Evolutionary conservation across 92 coral and sea anemone species (phyloP).

Genomic region (Umimayanthus chanpuru): DNA sequence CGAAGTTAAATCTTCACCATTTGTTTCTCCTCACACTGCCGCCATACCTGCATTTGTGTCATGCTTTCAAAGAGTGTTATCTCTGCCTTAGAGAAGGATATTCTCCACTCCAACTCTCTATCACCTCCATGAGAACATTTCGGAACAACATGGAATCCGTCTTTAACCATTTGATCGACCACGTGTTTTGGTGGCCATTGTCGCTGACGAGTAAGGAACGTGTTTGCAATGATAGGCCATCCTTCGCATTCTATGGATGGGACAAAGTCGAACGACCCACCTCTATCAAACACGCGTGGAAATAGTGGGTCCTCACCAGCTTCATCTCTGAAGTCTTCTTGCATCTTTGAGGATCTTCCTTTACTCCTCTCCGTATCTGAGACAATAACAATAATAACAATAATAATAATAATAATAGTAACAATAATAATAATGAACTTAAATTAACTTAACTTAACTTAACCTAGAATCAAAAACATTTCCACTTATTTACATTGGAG

Average conservation of each 20-base stretch:
- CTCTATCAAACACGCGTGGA: not conserved
- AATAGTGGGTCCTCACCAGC: not conserved
- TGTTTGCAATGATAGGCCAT: conserved; percentile 50
- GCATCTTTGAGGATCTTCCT: not conserved
- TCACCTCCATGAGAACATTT: conserved; percentile 42
- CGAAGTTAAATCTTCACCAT: too few relatives aligned
- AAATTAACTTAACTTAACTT: too few relatives aligned
- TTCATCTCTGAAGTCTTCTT: not conserved
- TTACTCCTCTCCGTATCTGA: not conserved
- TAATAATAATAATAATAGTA: too few relatives aligned
- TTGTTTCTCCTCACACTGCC: too few relatives aligned
- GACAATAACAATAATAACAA: too few relatives aligned
- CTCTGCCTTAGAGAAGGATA: conserved; percentile 59
- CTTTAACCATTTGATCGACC: conserved; percentile 16
- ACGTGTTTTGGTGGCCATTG: conserved; percentile 33
- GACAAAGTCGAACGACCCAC: conserved; percentile 11
- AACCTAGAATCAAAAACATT: too few relatives aligned
- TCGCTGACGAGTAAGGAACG: conserved; percentile 47
- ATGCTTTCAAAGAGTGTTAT: conserved; percentile 47
- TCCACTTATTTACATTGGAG: too few relatives aligned
- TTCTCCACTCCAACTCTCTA: conserved; percentile 51
- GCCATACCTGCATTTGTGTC: conserved; percentile 27
- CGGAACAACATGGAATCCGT: conserved; percentile 47
- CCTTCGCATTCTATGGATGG: conserved; percentile 47
- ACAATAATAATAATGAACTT: too few relatives aligned